phyloP scores from a whole-genome alignment of 1,140 invertebrate species.

The Plutomurus gul region DNA sequence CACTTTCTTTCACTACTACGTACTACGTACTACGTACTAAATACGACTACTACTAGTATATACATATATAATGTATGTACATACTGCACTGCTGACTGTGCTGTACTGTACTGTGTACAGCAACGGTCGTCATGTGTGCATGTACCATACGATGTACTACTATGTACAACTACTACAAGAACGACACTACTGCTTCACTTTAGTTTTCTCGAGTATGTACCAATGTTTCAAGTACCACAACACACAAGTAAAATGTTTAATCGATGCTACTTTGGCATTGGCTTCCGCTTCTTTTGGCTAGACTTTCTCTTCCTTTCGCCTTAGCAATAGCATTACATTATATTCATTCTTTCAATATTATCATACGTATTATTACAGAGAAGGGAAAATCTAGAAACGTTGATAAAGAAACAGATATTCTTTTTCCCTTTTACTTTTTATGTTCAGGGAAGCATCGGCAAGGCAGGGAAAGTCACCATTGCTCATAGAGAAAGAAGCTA shows the following conservation, averaged over 20 bases:
- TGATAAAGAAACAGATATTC: constrained; percentile 13
- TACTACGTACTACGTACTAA: too few relatives aligned
- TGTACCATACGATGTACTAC: too few relatives aligned
- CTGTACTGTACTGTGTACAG: background rate
- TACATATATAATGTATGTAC: too few relatives aligned
- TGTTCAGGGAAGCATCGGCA: background rate
- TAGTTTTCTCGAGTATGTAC: background rate
- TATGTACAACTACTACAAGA: background rate
- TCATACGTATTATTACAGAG: constrained; percentile 25
- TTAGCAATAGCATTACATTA: constrained; percentile 22
- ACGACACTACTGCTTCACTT: background rate
- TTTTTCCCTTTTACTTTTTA: constrained; percentile 16
- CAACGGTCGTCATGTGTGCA: background rate
- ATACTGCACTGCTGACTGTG: too few relatives aligned
- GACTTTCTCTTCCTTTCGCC: constrained; percentile 17
- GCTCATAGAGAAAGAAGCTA: too few relatives aligned
- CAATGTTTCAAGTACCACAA: constrained; percentile 8
- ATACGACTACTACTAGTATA: too few relatives aligned
- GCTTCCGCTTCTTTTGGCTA: constrained; percentile 18
- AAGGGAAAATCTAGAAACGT: background rate
- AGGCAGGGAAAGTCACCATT: too few relatives aligned
- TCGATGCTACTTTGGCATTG: constrained; percentile 25
- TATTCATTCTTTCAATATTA: constrained; percentile 26
- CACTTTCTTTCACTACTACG: too few relatives aligned
- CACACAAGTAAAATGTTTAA: constrained; percentile 28